These are phyloP conservation scores for Elaphurus davidianus DNA, from an alignment of 2,113 vertebrate species.

Conservation along the genomic window DNA sequence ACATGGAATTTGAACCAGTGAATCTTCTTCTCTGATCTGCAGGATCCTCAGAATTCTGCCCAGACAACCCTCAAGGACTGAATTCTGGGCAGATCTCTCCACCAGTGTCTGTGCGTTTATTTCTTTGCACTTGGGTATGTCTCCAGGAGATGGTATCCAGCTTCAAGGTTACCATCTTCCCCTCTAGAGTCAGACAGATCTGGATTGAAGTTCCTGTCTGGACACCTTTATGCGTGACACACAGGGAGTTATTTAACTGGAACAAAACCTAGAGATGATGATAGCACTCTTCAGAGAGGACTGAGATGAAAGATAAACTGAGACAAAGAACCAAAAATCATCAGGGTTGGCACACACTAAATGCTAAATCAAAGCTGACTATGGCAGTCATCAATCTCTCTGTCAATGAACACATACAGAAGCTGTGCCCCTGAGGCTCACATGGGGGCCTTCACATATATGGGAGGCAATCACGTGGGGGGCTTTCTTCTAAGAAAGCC, in stretches of 20 bases:
- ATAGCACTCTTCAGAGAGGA: not conserved
- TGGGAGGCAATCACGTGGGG: fast-evolving
- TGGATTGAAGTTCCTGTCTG: not conserved
- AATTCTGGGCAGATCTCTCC: fast-evolving
- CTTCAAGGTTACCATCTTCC: not conserved
- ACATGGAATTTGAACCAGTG: not conserved
- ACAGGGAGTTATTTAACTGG: not conserved
- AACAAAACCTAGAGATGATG: not conserved
- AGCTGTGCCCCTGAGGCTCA: not conserved
- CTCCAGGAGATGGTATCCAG: no score
- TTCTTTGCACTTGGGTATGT: not conserved
- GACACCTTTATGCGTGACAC: not conserved
- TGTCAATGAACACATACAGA: fast-evolving
- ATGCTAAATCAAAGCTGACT: not conserved
- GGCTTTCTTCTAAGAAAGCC: not conserved
- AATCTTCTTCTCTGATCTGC: not conserved
- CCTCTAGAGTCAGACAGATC: not conserved
- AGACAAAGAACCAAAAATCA: not conserved
- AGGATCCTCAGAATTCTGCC: not conserved
- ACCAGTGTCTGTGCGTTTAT: not conserved
- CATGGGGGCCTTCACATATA: not conserved
- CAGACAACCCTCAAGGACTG: fast-evolving
- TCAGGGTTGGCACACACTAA: fast-evolving
- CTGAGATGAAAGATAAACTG: not conserved
- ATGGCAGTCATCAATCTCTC: fast-evolving